Evolutionary conservation across 2,888 invertebrate species (phyloP), one percentile per base, ranked within the genome.

Genomic region (Drosophila formosana): DNA sequence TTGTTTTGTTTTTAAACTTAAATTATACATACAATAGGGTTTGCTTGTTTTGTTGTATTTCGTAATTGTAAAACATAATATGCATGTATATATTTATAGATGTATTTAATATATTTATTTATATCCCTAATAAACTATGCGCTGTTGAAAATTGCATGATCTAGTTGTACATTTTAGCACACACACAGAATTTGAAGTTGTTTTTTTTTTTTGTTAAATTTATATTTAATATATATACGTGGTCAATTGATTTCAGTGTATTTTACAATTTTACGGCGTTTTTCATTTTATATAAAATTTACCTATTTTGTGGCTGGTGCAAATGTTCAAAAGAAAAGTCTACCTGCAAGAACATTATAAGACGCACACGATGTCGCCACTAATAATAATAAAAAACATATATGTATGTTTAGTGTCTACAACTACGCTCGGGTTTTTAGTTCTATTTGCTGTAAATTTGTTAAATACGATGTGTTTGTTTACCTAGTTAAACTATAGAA

Each of bases 21-120:
- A 78, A 68, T 75, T 85, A 62, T 71, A 75, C 73, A 80, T 75
- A 80, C 78, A 78, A 75, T 83, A 78, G 78, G 63, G 66, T 68
- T 76, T 71, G 56, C 60, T 67, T 67, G 34, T 49, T 53, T 64
- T 63, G 47, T 52, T 63, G 47, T 56, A 34, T 41, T 75, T 70
- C 50, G 63, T 79, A 88, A 82, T 74, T 72, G 75, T 85, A 89
- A 88, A 88, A 89, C 88, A 86, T 84, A 88, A 82, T 87, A 80
- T 75, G 73, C 72, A 73, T 81, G 72, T 64, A 72, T 78, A 80
- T 80, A 69, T 78, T 46, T 73, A 68, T 78, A 73, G 53, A 61
- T 75, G 64, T 75, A 53, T 72, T 68, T 75, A 72, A 80, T 80
- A 80, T 83, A 82, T 80, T 77, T 63, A 75, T 71, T 77, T 78